Evolutionary conservation across 2,888 invertebrate genomes (phyloP), one percentile per base, ranked within the genome.

Genomic region (Mesoligia furuncula): DNA sequence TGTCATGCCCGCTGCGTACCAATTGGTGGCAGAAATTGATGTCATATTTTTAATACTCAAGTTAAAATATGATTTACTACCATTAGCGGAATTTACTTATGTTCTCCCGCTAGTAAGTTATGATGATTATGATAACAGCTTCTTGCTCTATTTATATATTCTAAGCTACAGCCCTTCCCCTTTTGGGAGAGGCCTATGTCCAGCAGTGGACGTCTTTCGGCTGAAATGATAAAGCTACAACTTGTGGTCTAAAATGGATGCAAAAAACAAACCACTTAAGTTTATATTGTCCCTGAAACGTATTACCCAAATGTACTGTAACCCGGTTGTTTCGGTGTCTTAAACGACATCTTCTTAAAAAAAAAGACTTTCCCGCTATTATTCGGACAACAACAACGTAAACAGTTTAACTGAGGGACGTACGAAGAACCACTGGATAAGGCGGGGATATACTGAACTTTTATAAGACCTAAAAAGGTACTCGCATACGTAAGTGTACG

Each of bases 311-410:
- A 78, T 81, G 66, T 73, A 75, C 64, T 27, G 62, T 77, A 77
- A 82, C 66, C 54, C 20, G 45, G 65, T 74, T 67, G 66, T 70
- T 59, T 36, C 51, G 27, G 20, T 27, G 59, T 79, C 85, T 82
- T 69, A 83, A 86, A 81, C 72, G 64, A 67, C 67, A 71, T 70
- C 72, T 79, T 83, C 75, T 87, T n/a, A n/a, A n/a, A 86, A 88
- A 89, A 85, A 88, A 87, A 89, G 77, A 77, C 81, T 85, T 84
- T 81, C 68, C 70, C 75, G 84, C 81, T 85, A 84, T 89, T 84
- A 86, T 87, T 81, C 79, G 83, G 81, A 85, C 87, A 89, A 88
- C 87, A 83, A 86, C 84, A 83, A 86, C 85, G 83, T 89, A 89
- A 89, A 88, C 87, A 86, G 87, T 87, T 88, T 88, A 87, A 79